Conservation (phyloP, 2,888 invertebrate species). For the Heliconius sara region DNA sequence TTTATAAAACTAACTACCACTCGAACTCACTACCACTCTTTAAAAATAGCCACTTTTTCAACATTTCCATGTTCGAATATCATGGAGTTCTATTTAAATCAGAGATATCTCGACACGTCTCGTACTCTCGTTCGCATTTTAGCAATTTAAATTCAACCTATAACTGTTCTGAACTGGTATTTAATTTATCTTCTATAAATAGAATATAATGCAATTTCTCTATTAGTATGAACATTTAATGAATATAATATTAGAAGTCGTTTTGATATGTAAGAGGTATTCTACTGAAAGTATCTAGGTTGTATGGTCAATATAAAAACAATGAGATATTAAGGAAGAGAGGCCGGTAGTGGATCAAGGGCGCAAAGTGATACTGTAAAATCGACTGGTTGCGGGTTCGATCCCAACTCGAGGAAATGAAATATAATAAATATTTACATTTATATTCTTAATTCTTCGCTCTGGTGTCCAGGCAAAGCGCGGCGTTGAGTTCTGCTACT, state of each 20-base stretch:
- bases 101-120: slow-evolving; percentile 22
- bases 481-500: too few species aligned
- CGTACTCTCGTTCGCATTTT: slow-evolving; percentile 22
- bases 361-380: too few species aligned
- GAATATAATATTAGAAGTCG: neutral
- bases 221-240: neutral
- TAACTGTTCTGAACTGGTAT: slow-evolving; percentile 26
- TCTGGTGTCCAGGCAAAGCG: too few species aligned
- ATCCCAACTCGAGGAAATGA: too few species aligned
- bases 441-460: too few species aligned
- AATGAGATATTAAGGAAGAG: too few species aligned
- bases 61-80: neutral
- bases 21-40: too few species aligned
- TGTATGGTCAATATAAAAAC: too few species aligned
- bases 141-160: slow-evolving; percentile 36
- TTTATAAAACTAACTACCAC: too few species aligned
- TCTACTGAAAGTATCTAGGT: neutral
- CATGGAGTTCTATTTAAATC: slow-evolving; percentile 30
- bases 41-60: neutral
- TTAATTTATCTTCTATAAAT: slow-evolving; percentile 19
- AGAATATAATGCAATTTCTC: neutral
- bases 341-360: too few species aligned
- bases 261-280: neutral
- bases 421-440: too few species aligned
- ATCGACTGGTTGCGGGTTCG: too few species aligned